Evolutionary conservation across 1,140 invertebrate genomes (phyloP).

Genomic region (Ips typographus): DNA sequence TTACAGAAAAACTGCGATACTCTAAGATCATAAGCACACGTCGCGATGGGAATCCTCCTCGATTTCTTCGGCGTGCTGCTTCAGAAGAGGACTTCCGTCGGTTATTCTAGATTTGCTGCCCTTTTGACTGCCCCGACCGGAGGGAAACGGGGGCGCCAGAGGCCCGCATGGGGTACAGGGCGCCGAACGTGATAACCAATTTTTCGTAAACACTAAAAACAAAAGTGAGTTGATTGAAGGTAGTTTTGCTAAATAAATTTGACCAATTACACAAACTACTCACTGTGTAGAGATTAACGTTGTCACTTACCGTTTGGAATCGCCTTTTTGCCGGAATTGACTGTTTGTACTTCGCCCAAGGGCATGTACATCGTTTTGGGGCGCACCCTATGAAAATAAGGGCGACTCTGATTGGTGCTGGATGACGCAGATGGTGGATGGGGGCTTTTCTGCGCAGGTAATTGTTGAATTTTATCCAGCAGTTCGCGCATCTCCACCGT

Average conservation of each 20-base stretch:
- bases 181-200: constrained; percentile 71
- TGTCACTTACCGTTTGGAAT: constrained; percentile 30
- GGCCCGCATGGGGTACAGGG: constrained; percentile 71
- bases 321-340: constrained; percentile 29
- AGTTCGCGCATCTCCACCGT: constrained; percentile 69
- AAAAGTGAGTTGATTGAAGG: not conserved
- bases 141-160: constrained; percentile 57
- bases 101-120: constrained; percentile 57
- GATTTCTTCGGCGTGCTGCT: constrained; percentile 53
- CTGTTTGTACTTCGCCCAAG: constrained; percentile 46
- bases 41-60: constrained; percentile 50
- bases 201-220: constrained; percentile 50
- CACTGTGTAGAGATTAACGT: not conserved
- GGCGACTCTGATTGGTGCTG: constrained; percentile 34
- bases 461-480: constrained; percentile 68
- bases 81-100: constrained; percentile 61
- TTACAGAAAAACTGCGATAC: not conserved
- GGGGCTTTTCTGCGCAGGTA: constrained; percentile 54
- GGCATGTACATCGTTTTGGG: constrained; percentile 63
- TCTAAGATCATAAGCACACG: constrained; percentile 40
- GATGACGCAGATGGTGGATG: constrained; percentile 15
- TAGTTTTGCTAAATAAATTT: too few relatives aligned
- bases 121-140: constrained; percentile 54
- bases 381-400: constrained; percentile 51
- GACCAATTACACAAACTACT: too few relatives aligned